Conservation (phyloP, 2,113 vertebrate genomes). For the Bombycilla garrulus region DNA sequence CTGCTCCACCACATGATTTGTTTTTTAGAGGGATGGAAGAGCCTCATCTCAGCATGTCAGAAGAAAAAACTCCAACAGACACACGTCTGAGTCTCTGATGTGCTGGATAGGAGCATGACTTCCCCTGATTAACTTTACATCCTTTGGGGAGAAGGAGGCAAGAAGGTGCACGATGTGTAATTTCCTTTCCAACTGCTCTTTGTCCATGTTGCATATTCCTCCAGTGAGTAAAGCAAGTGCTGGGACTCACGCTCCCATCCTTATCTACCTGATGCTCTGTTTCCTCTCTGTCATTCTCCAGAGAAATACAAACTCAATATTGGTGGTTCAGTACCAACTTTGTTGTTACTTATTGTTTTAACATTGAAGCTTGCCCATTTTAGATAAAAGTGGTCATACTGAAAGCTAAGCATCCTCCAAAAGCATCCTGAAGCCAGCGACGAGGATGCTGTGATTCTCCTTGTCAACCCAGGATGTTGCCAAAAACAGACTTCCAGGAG, state of each 20-base stretch:
- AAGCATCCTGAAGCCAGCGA: background rate
- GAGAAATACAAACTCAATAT: background rate
- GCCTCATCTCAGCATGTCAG: background rate
- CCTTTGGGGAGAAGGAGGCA: background rate
- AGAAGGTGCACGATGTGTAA: background rate
- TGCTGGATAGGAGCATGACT: background rate
- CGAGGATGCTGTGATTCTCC: background rate
- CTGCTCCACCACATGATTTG: background rate
- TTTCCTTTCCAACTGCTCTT: background rate
- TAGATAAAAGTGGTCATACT: background rate
- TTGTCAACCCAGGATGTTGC: background rate
- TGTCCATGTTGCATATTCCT: fast-evolving
- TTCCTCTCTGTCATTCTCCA: background rate
- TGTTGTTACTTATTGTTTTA: background rate
- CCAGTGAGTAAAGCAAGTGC: fast-evolving
- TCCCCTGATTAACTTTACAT: background rate
- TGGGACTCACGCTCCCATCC: background rate
- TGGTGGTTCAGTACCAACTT: background rate
- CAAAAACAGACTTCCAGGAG: background rate
- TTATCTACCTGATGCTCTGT: background rate
- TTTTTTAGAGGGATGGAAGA: background rate
- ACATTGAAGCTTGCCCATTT: background rate
- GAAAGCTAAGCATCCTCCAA: background rate
- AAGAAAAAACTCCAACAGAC: background rate
- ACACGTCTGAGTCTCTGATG: background rate